A percentile compares a stretch with the other conserved stretches of the same genome.
These are phyloP conservation scores for Oreotrochilus melanogaster DNA, from an alignment of 2,113 vertebrate genomes.

Conservation along the genomic window DNA sequence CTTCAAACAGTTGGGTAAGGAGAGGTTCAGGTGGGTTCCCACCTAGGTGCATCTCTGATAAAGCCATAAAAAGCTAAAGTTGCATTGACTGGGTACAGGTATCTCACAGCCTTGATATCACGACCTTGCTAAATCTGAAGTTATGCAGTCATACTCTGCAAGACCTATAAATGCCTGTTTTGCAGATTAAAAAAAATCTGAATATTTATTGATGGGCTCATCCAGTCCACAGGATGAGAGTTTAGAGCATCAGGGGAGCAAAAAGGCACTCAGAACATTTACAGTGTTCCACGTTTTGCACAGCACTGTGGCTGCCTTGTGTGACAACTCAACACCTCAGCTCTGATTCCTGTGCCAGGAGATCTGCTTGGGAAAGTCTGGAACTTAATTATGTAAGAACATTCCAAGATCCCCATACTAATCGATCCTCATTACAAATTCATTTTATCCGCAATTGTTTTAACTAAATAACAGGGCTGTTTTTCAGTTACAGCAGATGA, in stretches of 20 bases:
- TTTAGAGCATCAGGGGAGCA: not conserved
- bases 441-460: slow-evolving; percentile 69
- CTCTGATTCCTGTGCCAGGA: not conserved
- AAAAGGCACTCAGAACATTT: not conserved
- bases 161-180: not conserved
- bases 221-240: not conserved
- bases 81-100: not conserved
- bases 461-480: slow-evolving; percentile 51
- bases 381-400: slow-evolving; percentile 64
- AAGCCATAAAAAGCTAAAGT: not conserved
- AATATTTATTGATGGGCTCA: not conserved
- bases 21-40: not conserved
- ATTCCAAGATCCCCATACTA: slow-evolving; percentile 57
- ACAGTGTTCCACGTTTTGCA: not conserved
- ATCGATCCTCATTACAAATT: slow-evolving; percentile 68
- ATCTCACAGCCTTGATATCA: not conserved
- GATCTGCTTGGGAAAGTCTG: slow-evolving; percentile 29
- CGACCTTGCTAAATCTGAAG: not conserved
- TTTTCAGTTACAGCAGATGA: slow-evolving; percentile 26
- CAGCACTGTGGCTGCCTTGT: not conserved
- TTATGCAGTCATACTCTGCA: not conserved
- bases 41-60: not conserved
- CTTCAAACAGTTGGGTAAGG: not conserved
- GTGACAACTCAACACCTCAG: not conserved
- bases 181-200: not conserved